These are phyloP conservation scores for Chromis chromis DNA, from an alignment of 2,797 vertebrate species.

Conservation along the genomic window DNA sequence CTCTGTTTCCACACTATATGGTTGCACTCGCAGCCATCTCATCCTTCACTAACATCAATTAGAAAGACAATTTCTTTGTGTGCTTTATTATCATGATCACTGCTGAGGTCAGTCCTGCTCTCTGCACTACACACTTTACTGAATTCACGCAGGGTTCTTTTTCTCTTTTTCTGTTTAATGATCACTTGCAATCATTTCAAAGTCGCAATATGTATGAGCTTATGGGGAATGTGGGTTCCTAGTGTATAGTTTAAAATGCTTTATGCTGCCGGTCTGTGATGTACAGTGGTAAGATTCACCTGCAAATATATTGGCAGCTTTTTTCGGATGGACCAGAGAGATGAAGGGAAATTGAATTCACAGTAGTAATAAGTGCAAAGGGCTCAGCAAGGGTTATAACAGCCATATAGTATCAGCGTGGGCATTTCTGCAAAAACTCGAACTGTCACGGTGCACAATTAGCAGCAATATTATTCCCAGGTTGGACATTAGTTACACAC, in stretches of 20 bases:
- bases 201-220: constrained; percentile 33
- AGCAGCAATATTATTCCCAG: constrained; percentile 72
- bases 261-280: constrained; percentile 16
- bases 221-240: constrained; percentile 13
- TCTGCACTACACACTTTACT: constrained; percentile 21
- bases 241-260: constrained; percentile 33
- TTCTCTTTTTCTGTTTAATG: constrained; percentile 39
- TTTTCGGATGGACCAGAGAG: constrained; percentile 31
- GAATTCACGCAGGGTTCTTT: constrained; percentile 20
- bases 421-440: constrained; percentile 45
- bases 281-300: constrained; percentile 14
- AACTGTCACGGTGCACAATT: constrained; percentile 68
- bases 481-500: constrained; percentile 61
- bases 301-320: constrained; percentile 40
- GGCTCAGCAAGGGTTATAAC: constrained; percentile 49
- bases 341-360: constrained; percentile 61
- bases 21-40: constrained; percentile 17
- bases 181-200: constrained; percentile 41
- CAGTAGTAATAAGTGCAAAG: constrained; percentile 53
- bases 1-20: constrained; percentile 23
- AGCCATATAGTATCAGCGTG: constrained; percentile 38
- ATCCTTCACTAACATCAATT: constrained; percentile 45
- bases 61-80: constrained; percentile 27
- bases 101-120: constrained; percentile 26
- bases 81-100: constrained; percentile 33